phyloP scores from a whole-genome alignment of 2,888 invertebrate species.

The Scelioninae gen. 2 region DNA sequence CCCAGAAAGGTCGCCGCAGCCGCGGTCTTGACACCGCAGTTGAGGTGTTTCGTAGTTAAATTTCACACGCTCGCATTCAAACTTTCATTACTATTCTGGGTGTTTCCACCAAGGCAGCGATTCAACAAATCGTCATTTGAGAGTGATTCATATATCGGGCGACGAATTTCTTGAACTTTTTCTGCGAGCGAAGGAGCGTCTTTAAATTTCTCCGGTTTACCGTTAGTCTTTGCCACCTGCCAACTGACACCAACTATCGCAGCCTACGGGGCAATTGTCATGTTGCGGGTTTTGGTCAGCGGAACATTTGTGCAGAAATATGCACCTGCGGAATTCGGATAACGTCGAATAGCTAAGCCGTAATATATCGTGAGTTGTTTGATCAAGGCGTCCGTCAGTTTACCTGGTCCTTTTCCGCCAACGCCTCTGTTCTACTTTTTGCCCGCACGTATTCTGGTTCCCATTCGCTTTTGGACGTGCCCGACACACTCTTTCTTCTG shows the following conservation, averaged over 20 bases:
- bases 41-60: no score
- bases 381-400: no score
- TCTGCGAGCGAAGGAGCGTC: slow-evolving; percentile 14
- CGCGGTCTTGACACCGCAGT: no score
- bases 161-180: slow-evolving; percentile 7
- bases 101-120: no score
- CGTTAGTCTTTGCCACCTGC: not conserved
- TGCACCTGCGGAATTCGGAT: slow-evolving; percentile 31
- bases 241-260: not conserved
- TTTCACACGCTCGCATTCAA: no score
- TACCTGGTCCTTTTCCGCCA: slow-evolving; percentile 9
- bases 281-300: slow-evolving; percentile 54
- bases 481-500: no score
- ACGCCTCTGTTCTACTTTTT: slow-evolving; percentile 61
- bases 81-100: no score
- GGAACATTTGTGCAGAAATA: slow-evolving; percentile 57
- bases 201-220: slow-evolving; percentile 10
- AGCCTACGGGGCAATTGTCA: not conserved
- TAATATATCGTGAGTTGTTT: slow-evolving; percentile 55
- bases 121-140: no score
- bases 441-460: no score
- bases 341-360: slow-evolving; percentile 60
- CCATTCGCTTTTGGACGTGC: no score
- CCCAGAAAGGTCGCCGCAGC: no score
- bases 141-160: no score